Evolutionary conservation across 2,113 vertebrate genomes (phyloP), one percentile per base, ranked within the genome.

Genomic region (Gorilla gorilla): DNA sequence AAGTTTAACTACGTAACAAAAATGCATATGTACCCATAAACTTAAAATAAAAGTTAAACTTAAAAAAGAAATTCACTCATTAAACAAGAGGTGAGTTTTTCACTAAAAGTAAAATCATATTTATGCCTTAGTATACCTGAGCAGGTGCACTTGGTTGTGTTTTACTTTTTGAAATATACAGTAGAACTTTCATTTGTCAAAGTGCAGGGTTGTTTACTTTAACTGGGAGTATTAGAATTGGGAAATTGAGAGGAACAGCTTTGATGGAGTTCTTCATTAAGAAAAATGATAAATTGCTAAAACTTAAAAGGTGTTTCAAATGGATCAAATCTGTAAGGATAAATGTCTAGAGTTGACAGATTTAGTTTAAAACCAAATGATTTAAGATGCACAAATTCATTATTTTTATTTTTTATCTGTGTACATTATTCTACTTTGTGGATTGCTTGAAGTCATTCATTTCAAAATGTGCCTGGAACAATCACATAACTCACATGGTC

Each of bases 321-420:
- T 70, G 32, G 27, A 93, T n/a, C n/a, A 7, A 79, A 57, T 68
- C 73, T 50, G 25, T 93, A 8, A 94, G 76, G 68, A 73, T 57
- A 76, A 66, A 80, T 40, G 8, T 68, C 52, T 79, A 92, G 75
- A 52, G 18, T 78, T 76, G 78, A 48, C 10, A 84, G 68, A 78
- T 79, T 55, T 45, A 68, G 18, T 80, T 85, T 86, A 89, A 96
- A 82, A 11, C 17, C 30, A 68, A 92, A 78, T 61, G 18, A 40
- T 87, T 61, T 79, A 88, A 52, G 80, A 38, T 92, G 43, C 3
- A 2, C n/a, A 89, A 83, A 22, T 66, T 92, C 55, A 93, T n/a
- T 68, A 81, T 92, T 84, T 93, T 68, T 85, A 81, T 43, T 85
- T 96, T 94, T 93, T 32, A 84, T 14, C 11, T 45, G 6, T 32